These are phyloP conservation scores for Circaetus cinerascens DNA, from an alignment of 2,113 vertebrate genomes.

Conservation along the genomic window DNA sequence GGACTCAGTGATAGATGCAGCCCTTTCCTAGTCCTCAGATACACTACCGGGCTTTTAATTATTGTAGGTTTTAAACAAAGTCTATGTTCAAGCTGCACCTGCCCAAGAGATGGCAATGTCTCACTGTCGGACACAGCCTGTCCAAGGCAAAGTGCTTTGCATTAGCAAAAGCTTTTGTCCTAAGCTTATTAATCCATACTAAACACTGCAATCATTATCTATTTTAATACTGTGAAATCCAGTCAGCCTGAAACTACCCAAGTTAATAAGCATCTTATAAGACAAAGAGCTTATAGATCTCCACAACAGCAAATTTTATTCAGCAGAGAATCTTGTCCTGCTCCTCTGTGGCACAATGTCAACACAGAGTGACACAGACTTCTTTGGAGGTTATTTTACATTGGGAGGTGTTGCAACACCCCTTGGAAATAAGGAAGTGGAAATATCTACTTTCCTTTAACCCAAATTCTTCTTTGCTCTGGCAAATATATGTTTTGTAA, in stretches of 20 bases:
- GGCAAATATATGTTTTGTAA: not conserved
- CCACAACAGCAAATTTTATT: not conserved
- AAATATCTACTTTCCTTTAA: not conserved
- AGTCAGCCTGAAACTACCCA: not conserved
- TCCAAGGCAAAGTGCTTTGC: not conserved
- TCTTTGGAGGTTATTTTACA: not conserved
- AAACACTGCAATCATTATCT: not conserved
- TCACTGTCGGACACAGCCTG: not conserved
- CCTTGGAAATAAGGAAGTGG: slow-evolving; percentile 5
- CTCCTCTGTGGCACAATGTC: not conserved
- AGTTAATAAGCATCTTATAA: not conserved
- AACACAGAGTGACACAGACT: not conserved
- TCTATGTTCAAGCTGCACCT: not conserved
- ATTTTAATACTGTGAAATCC: not conserved
- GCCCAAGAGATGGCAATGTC: slow-evolving; percentile 23
- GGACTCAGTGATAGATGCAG: not conserved
- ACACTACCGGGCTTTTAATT: not conserved
- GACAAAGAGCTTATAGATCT: not conserved
- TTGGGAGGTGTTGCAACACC: not conserved
- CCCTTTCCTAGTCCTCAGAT: not conserved
- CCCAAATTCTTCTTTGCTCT: not conserved
- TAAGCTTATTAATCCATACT: not conserved
- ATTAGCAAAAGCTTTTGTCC: not conserved
- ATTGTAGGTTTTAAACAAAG: not conserved
- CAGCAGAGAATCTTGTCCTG: not conserved